phyloP scores from a whole-genome alignment of 2,113 vertebrate genomes.

The Hippopotamus amphibius region DNA sequence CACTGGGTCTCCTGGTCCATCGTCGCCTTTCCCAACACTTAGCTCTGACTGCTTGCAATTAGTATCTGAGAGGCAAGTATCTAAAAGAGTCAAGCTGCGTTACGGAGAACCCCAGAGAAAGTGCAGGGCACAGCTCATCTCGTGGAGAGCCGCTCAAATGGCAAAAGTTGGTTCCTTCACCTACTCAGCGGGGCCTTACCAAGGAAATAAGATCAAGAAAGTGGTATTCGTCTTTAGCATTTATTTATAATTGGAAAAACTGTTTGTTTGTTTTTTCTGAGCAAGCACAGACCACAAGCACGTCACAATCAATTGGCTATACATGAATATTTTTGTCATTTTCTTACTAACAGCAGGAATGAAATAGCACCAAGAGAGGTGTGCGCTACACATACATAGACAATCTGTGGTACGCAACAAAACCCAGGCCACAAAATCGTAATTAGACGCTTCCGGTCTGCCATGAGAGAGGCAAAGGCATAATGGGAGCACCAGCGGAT shows the following conservation, averaged over 20 bases:
- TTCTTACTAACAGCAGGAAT: constrained; percentile 89
- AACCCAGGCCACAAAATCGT: constrained; percentile 94
- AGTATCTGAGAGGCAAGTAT: constrained; percentile 73
- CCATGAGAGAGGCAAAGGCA: constrained; percentile 78
- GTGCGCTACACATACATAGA: constrained; percentile 87
- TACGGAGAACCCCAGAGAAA: constrained; percentile 60
- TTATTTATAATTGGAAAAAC: constrained; percentile 95
- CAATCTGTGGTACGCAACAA: constrained; percentile 87
- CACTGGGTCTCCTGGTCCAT: constrained; percentile 75
- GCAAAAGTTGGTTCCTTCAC: constrained; percentile 61
- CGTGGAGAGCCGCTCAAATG: constrained; percentile 6
- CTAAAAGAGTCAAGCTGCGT: constrained; percentile 72
- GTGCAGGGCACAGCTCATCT: constrained; percentile 58
- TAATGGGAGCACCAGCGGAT: background rate
- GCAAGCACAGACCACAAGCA: constrained; percentile 98
- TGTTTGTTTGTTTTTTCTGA: constrained; percentile 85
- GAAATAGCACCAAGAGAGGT: constrained; percentile 90
- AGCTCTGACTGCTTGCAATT: constrained; percentile 75
- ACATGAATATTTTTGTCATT: constrained; percentile 89
- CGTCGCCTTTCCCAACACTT: constrained; percentile 75
- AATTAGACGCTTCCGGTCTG: constrained; percentile 88
- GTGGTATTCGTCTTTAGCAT: constrained; percentile 91
- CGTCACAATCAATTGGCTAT: constrained; percentile 94
- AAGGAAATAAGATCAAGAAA: constrained; percentile 89
- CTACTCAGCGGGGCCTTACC: constrained; percentile 81